Evolutionary conservation across 2,888 invertebrate species (phyloP), one percentile per base, ranked within the genome.

Genomic region (Psylliodes chrysocephalus): DNA sequence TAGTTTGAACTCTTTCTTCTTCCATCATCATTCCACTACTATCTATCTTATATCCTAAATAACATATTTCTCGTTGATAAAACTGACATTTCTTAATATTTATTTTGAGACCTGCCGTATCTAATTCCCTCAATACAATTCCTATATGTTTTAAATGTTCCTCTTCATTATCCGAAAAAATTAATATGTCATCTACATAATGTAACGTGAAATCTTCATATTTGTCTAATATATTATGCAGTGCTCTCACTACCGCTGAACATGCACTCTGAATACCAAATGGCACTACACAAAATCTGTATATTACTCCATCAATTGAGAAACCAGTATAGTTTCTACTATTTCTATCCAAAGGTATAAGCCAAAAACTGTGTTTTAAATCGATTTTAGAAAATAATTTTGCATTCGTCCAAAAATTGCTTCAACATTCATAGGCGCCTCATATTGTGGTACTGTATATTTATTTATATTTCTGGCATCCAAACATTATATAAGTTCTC

Each of bases 401-500:
- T 1, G 44, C 44, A 5, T 44, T 17, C 0, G 44, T 14, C 46
- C 46, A 12, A 47, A 12, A 1, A 47, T 47, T 25, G 46, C 25
- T n/a, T 47, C 46, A 25, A 47, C 18, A 2, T 22, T 22, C 5
- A 47, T 4, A 47, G 49, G 49, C 2, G 15, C 30, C 15, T 51
- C 30, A 30, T 51, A 51, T 18, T 51, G 15, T 14, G 30, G 49
- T n/a, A 17, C 30, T 4, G 15, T 30, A 15, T 14, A 30, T 15
- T 49, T 49, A 49, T 30, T 30, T 17, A 51, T 14, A 12, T 47
- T 47, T 22, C 22, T 22, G 12, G 47, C 15, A 47, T 47, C 47
- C 5, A 47, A 12, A 35, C 35, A 35, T 8, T 4, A 14, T 35
- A 12, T 35, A 1, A 35, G 1, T 8, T 12, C 14, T 3, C 18